A percentile compares a stretch with the other conserved stretches of the same genome.
phyloP scores from a whole-genome alignment of 2,113 vertebrate species.

The Pagrus major region DNA sequence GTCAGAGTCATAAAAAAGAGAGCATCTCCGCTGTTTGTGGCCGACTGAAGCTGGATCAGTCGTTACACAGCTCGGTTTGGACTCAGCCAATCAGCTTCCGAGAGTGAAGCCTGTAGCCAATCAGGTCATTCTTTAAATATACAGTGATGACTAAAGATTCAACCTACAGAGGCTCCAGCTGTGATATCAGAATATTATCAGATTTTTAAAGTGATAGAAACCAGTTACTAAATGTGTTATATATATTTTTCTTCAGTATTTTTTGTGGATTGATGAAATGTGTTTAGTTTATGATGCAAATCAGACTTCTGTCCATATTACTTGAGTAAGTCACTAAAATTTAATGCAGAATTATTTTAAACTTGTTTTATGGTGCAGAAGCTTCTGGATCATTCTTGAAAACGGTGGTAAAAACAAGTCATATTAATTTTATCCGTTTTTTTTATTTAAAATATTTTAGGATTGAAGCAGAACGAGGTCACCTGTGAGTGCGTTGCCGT shows the following conservation, averaged over 20 bases:
- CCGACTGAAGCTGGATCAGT: neutral
- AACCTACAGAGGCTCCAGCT: neutral
- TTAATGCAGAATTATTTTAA: neutral
- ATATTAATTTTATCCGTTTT: neutral
- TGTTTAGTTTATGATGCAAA: neutral
- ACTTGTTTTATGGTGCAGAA: neutral
- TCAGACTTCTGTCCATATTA: neutral
- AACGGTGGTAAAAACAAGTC: neutral
- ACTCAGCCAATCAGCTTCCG: conserved; percentile 47
- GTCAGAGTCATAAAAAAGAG: neutral
- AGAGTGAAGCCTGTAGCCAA: conserved; percentile 29
- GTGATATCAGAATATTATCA: no score
- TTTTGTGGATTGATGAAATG: neutral
- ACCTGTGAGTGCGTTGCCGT: no score
- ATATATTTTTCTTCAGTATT: neutral
- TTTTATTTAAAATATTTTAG: neutral
- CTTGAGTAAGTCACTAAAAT: neutral
- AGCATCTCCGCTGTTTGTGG: neutral
- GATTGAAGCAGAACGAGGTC: neutral
- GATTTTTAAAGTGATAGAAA: no score
- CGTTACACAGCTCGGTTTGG: neutral
- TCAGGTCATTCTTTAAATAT: neutral
- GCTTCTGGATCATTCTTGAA: neutral
- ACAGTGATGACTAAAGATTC: neutral
- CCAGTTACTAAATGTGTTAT: no score